Percentiles rank a stretch among this genome's conserved stretches.
Conservation (phyloP, 2,797 vertebrate species). For the Vultur gryphus region DNA sequence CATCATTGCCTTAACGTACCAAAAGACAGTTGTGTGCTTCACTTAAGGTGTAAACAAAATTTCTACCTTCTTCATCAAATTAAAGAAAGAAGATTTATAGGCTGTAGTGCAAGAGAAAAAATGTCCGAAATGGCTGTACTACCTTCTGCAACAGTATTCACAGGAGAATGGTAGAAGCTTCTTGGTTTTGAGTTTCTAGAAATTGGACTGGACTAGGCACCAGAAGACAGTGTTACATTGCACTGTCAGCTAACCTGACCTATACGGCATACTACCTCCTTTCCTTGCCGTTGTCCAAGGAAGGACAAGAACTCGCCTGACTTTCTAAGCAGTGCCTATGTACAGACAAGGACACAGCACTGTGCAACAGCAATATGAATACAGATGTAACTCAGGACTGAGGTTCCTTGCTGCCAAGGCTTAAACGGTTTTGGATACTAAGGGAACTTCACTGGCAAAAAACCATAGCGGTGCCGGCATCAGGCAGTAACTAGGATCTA, state of each 20-base stretch:
- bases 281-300: not conserved
- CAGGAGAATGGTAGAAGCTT: not conserved
- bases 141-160: not conserved
- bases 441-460: not conserved
- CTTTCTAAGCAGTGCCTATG: not conserved
- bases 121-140: not conserved
- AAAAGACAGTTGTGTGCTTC: not conserved
- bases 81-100: not conserved
- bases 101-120: not conserved
- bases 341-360: not conserved
- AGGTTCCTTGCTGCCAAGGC: not conserved
- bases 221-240: not conserved
- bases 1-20: not conserved
- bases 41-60: not conserved
- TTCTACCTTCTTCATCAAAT: not conserved
- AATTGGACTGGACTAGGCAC: not conserved
- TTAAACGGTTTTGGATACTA: not conserved
- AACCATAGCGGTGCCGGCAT: rapidly evolving
- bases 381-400: not conserved
- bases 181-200: not conserved
- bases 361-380: rapidly evolving
- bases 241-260: not conserved
- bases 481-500: not conserved
- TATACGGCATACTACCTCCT: rapidly evolving
- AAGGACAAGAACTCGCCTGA: not conserved